Conservation (phyloP, 1,140 invertebrate genomes). For the Saccostrea echinata region DNA sequence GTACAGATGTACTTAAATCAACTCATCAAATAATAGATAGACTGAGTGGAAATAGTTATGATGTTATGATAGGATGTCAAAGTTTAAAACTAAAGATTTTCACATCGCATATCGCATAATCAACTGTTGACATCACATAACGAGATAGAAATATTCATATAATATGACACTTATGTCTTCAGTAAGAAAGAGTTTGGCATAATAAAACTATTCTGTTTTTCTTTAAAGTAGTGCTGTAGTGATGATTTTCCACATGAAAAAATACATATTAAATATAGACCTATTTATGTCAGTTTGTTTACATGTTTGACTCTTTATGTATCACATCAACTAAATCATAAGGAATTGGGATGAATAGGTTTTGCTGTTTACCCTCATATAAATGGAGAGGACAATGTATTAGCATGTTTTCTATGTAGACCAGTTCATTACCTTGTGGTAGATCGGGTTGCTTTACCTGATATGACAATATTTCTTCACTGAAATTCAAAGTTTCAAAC, state of each 20-base stretch:
- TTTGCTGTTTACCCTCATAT: conserved; percentile 18
- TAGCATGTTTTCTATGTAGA: conserved; percentile 34
- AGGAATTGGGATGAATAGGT: conserved; percentile 7
- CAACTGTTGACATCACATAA: too few relatives aligned
- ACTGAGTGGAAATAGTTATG: neutral
- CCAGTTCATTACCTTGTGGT: conserved; percentile 29
- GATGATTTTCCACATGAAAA: neutral
- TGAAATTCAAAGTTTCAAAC: conserved; percentile 42
- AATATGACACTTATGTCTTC: neutral
- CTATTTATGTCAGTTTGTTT: neutral
- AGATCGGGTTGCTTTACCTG: neutral
- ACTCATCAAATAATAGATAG: neutral
- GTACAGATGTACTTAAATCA: neutral
- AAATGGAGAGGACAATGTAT: conserved; percentile 42
- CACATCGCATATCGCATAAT: neutral
- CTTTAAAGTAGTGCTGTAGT: neutral
- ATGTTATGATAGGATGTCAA: neutral
- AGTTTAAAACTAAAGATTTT: neutral
- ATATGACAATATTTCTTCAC: conserved; percentile 33
- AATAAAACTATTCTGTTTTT: too few relatives aligned
- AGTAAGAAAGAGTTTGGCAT: neutral
- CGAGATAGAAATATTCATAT: too few relatives aligned
- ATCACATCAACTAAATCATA: conserved; percentile 20
- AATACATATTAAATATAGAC: neutral
- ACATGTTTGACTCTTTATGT: neutral